phyloP scores from a whole-genome alignment of 2,797 vertebrate species.

The Furcifer pardalis region DNA sequence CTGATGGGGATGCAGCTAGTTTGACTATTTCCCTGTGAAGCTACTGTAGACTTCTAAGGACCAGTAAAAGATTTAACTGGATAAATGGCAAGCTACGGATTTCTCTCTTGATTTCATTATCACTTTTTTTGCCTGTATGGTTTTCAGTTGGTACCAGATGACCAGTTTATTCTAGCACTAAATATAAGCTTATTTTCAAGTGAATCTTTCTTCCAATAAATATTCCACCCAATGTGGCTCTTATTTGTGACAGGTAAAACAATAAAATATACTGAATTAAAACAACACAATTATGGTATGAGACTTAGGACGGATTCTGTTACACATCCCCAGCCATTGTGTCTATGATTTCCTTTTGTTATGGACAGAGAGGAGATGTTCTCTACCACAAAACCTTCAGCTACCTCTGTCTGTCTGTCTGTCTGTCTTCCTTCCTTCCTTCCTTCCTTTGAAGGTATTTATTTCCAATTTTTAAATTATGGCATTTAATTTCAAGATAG shows the following conservation, averaged over 20 bases:
- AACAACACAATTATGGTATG: not conserved
- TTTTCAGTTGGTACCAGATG: no score
- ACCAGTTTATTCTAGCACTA: not conserved
- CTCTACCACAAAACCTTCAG: not conserved
- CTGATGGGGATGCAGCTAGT: not conserved
- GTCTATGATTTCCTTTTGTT: not conserved
- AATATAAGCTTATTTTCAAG: not conserved
- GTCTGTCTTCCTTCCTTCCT: not conserved
- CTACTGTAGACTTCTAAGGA: not conserved
- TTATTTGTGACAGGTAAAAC: not conserved
- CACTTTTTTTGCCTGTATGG: not conserved
- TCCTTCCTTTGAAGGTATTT: no score
- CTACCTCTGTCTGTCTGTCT: not conserved
- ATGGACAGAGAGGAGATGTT: no score
- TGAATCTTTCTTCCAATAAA: not conserved
- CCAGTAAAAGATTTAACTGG: not conserved
- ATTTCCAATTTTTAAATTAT: not conserved
- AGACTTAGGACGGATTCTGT: not conserved
- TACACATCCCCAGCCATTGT: not conserved
- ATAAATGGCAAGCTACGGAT: no score
- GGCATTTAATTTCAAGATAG: not conserved
- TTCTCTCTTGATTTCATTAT: not conserved
- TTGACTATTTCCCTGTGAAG: not conserved
- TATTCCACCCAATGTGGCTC: not conserved
- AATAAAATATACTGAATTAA: not conserved